phyloP scores from a whole-genome alignment of 2,113 vertebrate species.

The Oncorhynchus masou region DNA sequence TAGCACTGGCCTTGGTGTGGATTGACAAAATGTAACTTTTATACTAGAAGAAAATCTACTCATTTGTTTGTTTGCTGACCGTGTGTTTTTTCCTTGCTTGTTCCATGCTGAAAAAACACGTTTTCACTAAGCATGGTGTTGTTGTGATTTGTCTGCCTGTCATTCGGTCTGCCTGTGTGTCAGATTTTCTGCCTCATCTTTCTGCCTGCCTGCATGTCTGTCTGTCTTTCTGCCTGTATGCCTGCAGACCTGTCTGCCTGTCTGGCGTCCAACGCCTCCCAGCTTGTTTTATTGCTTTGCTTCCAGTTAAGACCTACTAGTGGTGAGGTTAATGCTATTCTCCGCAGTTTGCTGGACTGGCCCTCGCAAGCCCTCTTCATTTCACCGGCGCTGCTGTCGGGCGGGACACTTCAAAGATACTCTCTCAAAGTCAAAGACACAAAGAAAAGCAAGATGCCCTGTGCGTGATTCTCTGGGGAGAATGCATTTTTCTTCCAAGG shows the following conservation, averaged over 20 bases:
- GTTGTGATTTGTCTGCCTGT: background rate
- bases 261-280: background rate
- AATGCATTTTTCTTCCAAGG: background rate
- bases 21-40: background rate
- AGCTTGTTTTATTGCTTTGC: slow-evolving; percentile 14
- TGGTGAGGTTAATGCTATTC: slow-evolving; percentile 22
- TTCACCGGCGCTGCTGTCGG: background rate
- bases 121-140: background rate
- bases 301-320: background rate
- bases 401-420: slow-evolving; percentile 11
- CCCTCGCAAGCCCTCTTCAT: background rate
- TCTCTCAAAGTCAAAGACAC: slow-evolving; percentile 19
- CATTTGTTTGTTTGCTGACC: background rate
- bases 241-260: background rate
- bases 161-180: slow-evolving; percentile 11
- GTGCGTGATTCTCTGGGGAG: background rate
- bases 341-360: slow-evolving; percentile 7
- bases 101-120: background rate
- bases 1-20: background rate
- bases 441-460: background rate
- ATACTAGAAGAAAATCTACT: background rate
- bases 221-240: no score
- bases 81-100: background rate
- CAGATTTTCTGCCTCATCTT: no score
- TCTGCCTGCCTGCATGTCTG: no score